A percentile compares a stretch with the other conserved stretches of the same genome.
phyloP scores from a whole-genome alignment of 2,797 vertebrate genomes.

The Micromesistius poutassou region DNA sequence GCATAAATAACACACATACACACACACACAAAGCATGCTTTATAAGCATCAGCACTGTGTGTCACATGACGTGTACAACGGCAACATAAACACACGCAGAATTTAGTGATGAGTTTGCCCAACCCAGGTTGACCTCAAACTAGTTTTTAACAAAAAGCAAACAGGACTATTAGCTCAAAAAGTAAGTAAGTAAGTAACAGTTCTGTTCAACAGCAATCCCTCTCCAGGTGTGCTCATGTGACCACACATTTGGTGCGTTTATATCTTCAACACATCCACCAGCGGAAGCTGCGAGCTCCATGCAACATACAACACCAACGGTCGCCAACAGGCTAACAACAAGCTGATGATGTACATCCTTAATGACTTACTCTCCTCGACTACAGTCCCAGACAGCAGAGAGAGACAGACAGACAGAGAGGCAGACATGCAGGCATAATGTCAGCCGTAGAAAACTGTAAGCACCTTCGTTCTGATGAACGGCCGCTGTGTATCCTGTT shows the following conservation, averaged over 20 bases:
- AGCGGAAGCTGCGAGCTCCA: neutral
- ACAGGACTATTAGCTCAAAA: neutral
- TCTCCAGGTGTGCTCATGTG: neutral
- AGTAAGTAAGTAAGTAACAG: neutral
- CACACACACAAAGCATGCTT: neutral
- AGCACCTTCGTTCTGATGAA: too few relatives aligned
- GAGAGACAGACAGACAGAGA: conserved; percentile 82
- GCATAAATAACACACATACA: neutral
- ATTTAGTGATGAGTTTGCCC: neutral
- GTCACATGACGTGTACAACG: neutral
- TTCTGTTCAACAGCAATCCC: neutral
- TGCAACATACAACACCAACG: conserved; percentile 44
- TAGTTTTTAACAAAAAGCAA: neutral
- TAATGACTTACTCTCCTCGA: conserved; percentile 99
- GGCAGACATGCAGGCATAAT: conserved; percentile 51
- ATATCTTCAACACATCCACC: neutral
- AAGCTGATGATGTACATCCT: conserved; percentile 22
- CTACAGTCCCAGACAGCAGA: conserved; percentile 97
- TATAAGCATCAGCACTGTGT: neutral
- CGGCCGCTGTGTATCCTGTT: too few relatives aligned
- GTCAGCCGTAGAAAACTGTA: neutral
- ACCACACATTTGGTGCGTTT: neutral
- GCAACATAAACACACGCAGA: neutral
- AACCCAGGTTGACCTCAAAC: neutral
- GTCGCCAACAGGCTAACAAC: neutral